Conservation (phyloP, 2,113 vertebrate genomes). For the Herpetotheres cachinnans region DNA sequence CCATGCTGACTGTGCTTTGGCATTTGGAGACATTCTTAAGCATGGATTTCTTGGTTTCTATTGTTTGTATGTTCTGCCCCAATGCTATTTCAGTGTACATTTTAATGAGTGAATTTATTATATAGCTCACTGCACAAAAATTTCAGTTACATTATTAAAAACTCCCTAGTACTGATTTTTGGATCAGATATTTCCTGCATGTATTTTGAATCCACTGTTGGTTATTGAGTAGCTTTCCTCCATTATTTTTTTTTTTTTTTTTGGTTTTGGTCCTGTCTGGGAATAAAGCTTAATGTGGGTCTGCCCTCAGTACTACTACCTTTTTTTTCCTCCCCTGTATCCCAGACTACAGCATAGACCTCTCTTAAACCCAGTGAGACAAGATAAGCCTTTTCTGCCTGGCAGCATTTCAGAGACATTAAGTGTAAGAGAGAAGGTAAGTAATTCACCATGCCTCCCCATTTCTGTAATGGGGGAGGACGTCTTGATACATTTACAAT, state of each 20-base stretch:
- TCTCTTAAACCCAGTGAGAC: constrained; percentile 66
- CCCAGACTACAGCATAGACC: constrained; percentile 58
- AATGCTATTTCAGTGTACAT: constrained; percentile 25
- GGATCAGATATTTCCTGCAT: constrained; percentile 28
- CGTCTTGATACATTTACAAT: constrained; percentile 82
- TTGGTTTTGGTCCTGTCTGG: background rate
- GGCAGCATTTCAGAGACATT: constrained; percentile 78
- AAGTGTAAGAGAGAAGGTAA: constrained; percentile 82
- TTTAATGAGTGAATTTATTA: constrained; percentile 53
- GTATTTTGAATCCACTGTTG: constrained; percentile 7
- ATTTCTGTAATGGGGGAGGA: constrained; percentile 83
- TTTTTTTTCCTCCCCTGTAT: background rate
- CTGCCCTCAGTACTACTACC: background rate
- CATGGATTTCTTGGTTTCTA: constrained; percentile 12
- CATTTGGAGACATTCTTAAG: background rate
- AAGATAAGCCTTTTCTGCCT: constrained; percentile 75
- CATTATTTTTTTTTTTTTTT: background rate
- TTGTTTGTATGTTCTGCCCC: constrained; percentile 22
- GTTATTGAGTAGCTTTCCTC: background rate
- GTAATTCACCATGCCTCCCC: constrained; percentile 78
- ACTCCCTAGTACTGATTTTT: background rate
- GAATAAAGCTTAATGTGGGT: background rate
- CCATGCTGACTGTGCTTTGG: background rate
- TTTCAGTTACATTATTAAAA: constrained; percentile 43
- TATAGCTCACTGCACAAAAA: constrained; percentile 52